Base-by-base conservation (phyloP, 2,888 invertebrate species). In the Drosophila villosipedis region DNA sequence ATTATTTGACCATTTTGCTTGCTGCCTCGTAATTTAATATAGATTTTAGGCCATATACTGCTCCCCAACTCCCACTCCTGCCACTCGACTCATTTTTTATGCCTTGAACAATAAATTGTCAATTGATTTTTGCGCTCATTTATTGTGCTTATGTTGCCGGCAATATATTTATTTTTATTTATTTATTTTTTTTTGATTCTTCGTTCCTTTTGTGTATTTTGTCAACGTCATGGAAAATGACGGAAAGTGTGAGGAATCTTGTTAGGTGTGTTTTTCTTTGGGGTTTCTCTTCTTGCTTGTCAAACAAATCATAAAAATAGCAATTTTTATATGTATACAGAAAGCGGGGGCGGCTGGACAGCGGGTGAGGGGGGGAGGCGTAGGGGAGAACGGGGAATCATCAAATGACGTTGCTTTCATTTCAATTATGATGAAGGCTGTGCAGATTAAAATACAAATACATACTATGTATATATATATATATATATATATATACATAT, bases 111-210 rank as follows among this genome's bases (percentile, higher is more conserved):
- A 90, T 87, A 90, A 87, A 87, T 87, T 87, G 90, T 82, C 87
- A 90, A 87, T 87, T 87, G 87, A 87, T 87, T 87, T 86, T 89
- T 86, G 89, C 69, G 78, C 80, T 86, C 90, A 81, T 82, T 82
- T 79, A 72, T 82, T 79, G 73, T 67, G 76, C 76, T 82, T 72
- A 80, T 73, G 71, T 77, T 80, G 63, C 77, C 63, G 50, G 68
- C 78, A 68, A 78, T 77, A 80, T 73, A 73, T 73, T 65, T 68
- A 65, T 67, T 69, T 69, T 39, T 71, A 25, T 43, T 43, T 6
- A 0, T 30, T 33, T 22, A n/a, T 22, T 25, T 70, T 70, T 50
- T 60, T 47, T 63, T 37, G 61, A n/a, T 41, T 35, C 31, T 37
- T 61, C 41, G 37, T 49, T 60, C 35, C 54, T 12, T 79, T 66